A percentile compares a stretch with the other conserved stretches of the same genome.
Conservation (phyloP, 2,797 vertebrate genomes). For the Peromyscus nudipes region DNA sequence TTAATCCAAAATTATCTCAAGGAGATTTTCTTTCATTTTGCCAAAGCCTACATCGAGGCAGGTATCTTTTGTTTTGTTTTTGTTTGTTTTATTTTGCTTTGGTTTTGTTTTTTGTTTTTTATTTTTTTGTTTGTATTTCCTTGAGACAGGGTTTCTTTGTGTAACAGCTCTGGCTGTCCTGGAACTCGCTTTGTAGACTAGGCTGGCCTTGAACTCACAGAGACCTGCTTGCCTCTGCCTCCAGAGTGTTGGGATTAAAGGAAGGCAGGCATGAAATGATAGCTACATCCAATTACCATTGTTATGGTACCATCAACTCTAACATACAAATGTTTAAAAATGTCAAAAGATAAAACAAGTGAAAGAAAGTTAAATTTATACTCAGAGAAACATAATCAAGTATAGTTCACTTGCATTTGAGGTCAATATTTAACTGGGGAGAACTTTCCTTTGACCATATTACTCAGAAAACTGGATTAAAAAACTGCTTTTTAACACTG, state of each 20-base stretch:
- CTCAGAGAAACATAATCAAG: neutral
- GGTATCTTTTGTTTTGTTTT: no score
- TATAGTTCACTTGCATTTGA: neutral
- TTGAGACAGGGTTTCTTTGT: no score
- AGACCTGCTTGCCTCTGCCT: neutral
- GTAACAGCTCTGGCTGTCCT: neutral
- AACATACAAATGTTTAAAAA: neutral
- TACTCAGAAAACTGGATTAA: neutral
- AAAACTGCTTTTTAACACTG: neutral
- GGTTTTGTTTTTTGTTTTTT: no score
- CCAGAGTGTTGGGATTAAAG: neutral
- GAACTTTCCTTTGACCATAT: neutral
- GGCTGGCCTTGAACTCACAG: neutral
- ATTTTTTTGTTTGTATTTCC: no score
- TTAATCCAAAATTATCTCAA: constrained; percentile 37
- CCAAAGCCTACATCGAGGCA: neutral
- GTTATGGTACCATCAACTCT: neutral
- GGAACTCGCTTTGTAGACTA: neutral
- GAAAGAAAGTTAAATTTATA: neutral
- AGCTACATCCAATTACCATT: neutral
- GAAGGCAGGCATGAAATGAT: neutral
- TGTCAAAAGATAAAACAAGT: neutral
- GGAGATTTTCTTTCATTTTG: neutral
- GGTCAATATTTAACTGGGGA: neutral
- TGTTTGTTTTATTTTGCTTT: no score